A percentile compares a stretch with the other conserved stretches of the same genome.
phyloP scores from a whole-genome alignment of 1,140 invertebrate species.

The Coelopa frigida region DNA sequence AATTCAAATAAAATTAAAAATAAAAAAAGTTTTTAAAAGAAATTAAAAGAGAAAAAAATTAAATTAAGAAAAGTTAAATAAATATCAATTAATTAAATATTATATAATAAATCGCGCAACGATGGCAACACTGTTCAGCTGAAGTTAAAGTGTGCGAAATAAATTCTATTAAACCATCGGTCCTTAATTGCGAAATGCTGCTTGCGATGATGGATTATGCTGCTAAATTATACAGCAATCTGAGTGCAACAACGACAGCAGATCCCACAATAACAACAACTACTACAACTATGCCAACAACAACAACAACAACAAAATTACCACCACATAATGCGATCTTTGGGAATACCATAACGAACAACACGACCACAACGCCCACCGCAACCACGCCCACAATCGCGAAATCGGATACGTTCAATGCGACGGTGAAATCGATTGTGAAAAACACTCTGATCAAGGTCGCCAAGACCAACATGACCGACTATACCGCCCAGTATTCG shows the following conservation, averaged over 20 bases:
- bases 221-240: constrained; percentile 6
- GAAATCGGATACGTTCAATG: background rate
- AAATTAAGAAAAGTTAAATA: background rate
- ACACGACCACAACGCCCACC: background rate
- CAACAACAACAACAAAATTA: constrained; percentile 9
- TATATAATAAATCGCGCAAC: background rate
- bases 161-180: background rate
- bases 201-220: constrained; percentile 7
- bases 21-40: background rate
- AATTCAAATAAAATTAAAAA: background rate
- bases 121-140: background rate
- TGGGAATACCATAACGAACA: background rate
- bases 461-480: too few relatives aligned
- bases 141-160: background rate
- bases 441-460: too few relatives aligned
- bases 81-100: background rate
- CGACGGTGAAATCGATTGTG: background rate
- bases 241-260: constrained; percentile 7
- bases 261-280: constrained; percentile 8
- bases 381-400: background rate
- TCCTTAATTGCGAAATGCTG: background rate
- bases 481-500: too few relatives aligned
- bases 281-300: background rate
- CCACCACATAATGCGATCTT: background rate
- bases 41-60: background rate